These are phyloP conservation scores for Drosophila stalkeri DNA, from an alignment of 2,888 invertebrate genomes.

Conservation along the genomic window DNA sequence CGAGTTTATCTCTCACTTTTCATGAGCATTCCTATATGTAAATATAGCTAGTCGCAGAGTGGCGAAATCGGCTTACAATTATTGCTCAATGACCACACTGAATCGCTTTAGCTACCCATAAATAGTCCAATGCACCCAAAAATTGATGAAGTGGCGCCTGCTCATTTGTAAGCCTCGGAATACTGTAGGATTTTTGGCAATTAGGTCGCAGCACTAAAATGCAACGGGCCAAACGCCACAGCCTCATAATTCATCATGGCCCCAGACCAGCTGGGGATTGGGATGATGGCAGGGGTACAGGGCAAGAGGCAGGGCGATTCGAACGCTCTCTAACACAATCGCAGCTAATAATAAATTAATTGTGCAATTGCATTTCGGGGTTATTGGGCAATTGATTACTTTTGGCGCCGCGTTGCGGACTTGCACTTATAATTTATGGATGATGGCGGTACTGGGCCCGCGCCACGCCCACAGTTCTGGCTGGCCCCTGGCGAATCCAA, in stretches of 20 bases:
- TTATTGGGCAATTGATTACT: conserved; percentile 61
- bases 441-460: conserved; percentile 1
- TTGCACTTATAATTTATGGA: conserved; percentile 56
- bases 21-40: neutral
- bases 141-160: conserved; percentile 36
- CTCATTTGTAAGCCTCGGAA: conserved; percentile 32
- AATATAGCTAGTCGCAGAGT: neutral
- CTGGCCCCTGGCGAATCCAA: conserved; percentile 14
- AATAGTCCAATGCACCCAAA: conserved; percentile 13
- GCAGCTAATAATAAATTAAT: conserved; percentile 63
- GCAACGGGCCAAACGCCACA: conserved; percentile 34
- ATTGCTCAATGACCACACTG: neutral
- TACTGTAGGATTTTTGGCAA: conserved; percentile 41
- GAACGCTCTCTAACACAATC: conserved; percentile 24
- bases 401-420: conserved; percentile 20
- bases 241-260: conserved; percentile 46
- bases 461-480: neutral
- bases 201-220: conserved; percentile 48
- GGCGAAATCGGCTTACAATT: neutral
- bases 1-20: neutral
- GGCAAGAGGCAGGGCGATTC: neutral
- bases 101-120: conserved; percentile 1
- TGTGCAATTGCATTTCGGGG: conserved; percentile 60
- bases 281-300: no score
- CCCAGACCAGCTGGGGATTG: neutral